Percentiles rank a stretch among this genome's conserved stretches.
These are phyloP conservation scores for Yponomeuta cagnagella DNA, from an alignment of 2,888 invertebrate species.

Conservation along the genomic window DNA sequence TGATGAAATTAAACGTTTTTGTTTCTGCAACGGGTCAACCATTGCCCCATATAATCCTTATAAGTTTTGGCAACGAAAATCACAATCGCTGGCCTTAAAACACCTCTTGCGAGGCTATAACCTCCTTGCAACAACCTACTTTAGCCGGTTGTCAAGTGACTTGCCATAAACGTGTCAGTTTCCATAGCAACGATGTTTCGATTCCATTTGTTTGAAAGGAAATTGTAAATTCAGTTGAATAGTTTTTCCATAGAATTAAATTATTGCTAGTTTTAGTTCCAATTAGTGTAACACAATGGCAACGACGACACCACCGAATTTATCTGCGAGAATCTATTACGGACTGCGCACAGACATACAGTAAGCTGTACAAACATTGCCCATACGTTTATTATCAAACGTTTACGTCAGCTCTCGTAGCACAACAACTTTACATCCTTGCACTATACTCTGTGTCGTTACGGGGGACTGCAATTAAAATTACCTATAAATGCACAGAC, in stretches of 20 bases:
- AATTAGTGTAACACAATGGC: slow-evolving; percentile 35
- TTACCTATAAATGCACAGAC: too few relatives aligned
- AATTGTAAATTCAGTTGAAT: slow-evolving; percentile 1
- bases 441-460: too few relatives aligned
- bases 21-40: too few relatives aligned
- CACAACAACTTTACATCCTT: too few relatives aligned
- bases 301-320: slow-evolving; percentile 54
- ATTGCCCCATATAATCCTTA: too few relatives aligned
- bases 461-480: too few relatives aligned
- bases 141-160: slow-evolving; percentile 17
- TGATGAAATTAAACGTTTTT: too few relatives aligned
- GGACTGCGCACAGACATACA: slow-evolving; percentile 78
- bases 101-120: not conserved
- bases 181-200: slow-evolving; percentile 11
- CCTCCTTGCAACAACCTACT: not conserved
- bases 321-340: slow-evolving; percentile 77
- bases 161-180: not conserved
- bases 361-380: slow-evolving; percentile 40
- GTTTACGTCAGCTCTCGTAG: not conserved
- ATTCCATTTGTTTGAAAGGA: not conserved
- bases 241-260: slow-evolving; percentile 1
- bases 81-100: too few relatives aligned
- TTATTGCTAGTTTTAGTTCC: not conserved
- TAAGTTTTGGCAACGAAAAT: too few relatives aligned
- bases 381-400: not conserved